Evolutionary conservation across 2,888 invertebrate species (phyloP).

Genomic region (Andrena dorsata): DNA sequence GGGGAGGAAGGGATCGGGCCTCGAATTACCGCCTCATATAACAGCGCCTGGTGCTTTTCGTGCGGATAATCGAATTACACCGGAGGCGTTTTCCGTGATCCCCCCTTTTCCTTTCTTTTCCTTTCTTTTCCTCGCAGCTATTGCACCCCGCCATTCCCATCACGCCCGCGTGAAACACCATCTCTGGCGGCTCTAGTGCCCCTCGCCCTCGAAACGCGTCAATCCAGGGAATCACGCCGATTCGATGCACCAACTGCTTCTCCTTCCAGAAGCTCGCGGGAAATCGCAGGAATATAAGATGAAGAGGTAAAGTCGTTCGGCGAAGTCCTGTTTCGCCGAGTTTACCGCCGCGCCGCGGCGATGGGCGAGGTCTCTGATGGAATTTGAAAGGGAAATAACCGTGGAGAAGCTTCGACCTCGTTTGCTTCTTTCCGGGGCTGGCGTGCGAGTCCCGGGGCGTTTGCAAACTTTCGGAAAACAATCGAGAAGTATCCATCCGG

Average conservation of each 20-base stretch:
- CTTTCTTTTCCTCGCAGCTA: conserved; percentile 1
- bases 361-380: conserved; percentile 9
- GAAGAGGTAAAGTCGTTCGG: conserved; percentile 7
- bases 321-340: conserved; percentile 33
- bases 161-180: conserved; percentile 10
- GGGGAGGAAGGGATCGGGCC: conserved; percentile 23
- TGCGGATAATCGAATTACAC: conserved; percentile 70
- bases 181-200: background rate
- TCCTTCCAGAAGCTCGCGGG: background rate
- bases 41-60: conserved; percentile 62
- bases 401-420: conserved; percentile 1
- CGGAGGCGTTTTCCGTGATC: conserved; percentile 50
- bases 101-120: conserved; percentile 7
- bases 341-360: conserved; percentile 18
- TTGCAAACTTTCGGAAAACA: conserved; percentile 1
- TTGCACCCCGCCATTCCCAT: background rate
- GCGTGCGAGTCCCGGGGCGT: conserved; percentile 1
- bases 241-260: conserved; percentile 20
- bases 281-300: conserved; percentile 17
- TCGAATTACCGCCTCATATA: conserved; percentile 67
- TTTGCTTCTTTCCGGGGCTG: conserved; percentile 4
- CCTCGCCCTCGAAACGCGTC: conserved; percentile 10
- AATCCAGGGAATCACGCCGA: conserved; percentile 22
- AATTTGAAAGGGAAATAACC: conserved; percentile 22
- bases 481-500: background rate